phyloP scores from a whole-genome alignment of 1,140 invertebrate genomes.

The Catajapyx aquilonaris region DNA sequence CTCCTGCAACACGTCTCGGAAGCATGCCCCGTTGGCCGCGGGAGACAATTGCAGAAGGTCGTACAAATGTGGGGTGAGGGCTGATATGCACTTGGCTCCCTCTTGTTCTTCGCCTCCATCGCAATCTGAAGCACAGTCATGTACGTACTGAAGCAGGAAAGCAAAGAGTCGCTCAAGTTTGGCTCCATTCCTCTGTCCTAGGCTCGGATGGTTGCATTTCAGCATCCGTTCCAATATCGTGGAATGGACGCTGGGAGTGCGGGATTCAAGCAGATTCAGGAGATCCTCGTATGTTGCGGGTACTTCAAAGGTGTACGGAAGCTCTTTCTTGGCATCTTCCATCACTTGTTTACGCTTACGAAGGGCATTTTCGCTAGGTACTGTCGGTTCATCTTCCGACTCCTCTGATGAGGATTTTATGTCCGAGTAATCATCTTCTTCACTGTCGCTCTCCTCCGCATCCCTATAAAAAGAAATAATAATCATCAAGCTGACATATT shows the following conservation, averaged over 20 bases:
- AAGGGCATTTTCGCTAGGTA: slow-evolving; percentile 19
- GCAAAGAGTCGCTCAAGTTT: slow-evolving; percentile 47
- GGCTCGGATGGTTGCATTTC: slow-evolving; percentile 60
- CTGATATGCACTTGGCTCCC: slow-evolving; percentile 12
- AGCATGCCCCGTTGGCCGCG: slow-evolving; percentile 33
- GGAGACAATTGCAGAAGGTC: slow-evolving; percentile 47
- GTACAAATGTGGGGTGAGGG: slow-evolving; percentile 37
- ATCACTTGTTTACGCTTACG: slow-evolving; percentile 25
- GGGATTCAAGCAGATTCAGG: slow-evolving; percentile 33
- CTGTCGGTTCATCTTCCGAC: slow-evolving; percentile 5
- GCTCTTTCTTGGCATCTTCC: slow-evolving; percentile 35
- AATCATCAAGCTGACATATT: slow-evolving; percentile 6
- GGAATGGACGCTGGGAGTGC: slow-evolving; percentile 35
- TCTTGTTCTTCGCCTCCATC: slow-evolving; percentile 17
- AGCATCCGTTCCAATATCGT: slow-evolving; percentile 59
- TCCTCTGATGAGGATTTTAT: neutral
- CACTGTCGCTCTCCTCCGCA: neutral
- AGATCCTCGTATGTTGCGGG: slow-evolving; percentile 44
- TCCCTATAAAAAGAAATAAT: slow-evolving; percentile 8
- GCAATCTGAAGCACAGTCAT: slow-evolving; percentile 33
- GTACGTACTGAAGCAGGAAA: slow-evolving; percentile 49
- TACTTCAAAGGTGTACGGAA: slow-evolving; percentile 43
- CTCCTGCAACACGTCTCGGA: slow-evolving; percentile 46
- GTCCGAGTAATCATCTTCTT: neutral
- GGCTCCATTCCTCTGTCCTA: slow-evolving; percentile 50